Conservation (phyloP, 1,140 invertebrate species). For the Pectinophora gossypiella region DNA sequence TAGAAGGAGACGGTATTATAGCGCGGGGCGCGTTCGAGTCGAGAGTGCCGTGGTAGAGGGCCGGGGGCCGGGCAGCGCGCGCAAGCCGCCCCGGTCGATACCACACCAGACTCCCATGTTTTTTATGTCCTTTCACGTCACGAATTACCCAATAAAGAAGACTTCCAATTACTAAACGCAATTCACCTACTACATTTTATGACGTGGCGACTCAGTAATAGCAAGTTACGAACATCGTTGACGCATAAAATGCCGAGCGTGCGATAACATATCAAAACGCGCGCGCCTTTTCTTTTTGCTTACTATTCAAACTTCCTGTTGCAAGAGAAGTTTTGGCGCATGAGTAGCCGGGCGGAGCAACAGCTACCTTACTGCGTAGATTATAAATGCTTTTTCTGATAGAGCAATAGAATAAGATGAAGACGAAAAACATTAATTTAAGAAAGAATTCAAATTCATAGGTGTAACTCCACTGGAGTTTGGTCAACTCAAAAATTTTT, state of each 20-base stretch:
- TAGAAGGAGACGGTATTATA: not conserved
- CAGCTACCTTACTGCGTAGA: too few species aligned
- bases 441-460: too few species aligned
- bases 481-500: too few species aligned
- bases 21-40: constrained; percentile 22
- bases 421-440: too few species aligned
- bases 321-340: not conserved
- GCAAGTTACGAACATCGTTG: not conserved
- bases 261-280: not conserved
- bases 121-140: constrained; percentile 68
- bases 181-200: constrained; percentile 24
- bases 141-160: constrained; percentile 60
- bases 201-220: not conserved
- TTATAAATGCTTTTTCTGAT: too few species aligned
- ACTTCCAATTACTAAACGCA: constrained; percentile 55
- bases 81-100: constrained; percentile 65
- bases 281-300: not conserved
- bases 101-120: constrained; percentile 68
- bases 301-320: not conserved
- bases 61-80: constrained; percentile 54
- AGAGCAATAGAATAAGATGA: too few species aligned
- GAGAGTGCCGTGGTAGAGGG: constrained; percentile 33
- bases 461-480: too few species aligned
- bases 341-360: too few species aligned
- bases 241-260: not conserved